A percentile compares a stretch with the other conserved stretches of the same genome.
Evolutionary conservation across 2,113 vertebrate genomes (phyloP).

Genomic region (Vimba vimba): DNA sequence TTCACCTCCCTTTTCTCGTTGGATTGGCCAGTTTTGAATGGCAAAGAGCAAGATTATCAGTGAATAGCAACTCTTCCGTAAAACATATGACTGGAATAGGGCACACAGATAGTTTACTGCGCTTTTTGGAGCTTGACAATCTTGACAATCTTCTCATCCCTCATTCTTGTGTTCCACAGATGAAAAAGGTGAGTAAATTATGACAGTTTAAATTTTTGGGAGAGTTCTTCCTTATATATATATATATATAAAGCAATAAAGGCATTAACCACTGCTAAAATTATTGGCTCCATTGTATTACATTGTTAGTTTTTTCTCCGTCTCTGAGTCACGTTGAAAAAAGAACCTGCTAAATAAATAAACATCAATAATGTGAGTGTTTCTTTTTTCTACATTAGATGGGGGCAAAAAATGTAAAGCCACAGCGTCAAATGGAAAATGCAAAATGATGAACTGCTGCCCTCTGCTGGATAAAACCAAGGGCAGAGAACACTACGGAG

Average conservation of each 20-base stretch:
- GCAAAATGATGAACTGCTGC: slow-evolving; percentile 25
- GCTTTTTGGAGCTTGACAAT: background rate
- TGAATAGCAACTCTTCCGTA: background rate
- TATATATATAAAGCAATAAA: too few species aligned
- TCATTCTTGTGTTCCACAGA: background rate
- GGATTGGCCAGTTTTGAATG: background rate
- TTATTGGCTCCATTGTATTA: background rate
- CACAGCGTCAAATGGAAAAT: background rate
- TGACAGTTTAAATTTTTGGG: background rate
- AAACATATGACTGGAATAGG: background rate
- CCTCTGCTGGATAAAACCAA: slow-evolving; percentile 50
- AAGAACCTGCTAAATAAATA: background rate
- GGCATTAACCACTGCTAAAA: background rate
- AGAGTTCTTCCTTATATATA: too few species aligned
- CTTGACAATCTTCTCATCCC: background rate
- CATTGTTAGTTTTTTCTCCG: accelerated
- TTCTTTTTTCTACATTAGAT: background rate
- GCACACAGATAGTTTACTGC: background rate
- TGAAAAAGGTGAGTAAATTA: background rate
- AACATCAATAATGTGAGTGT: background rate
- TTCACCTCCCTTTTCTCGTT: background rate
- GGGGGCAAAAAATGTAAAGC: background rate
- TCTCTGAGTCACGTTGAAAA: background rate
- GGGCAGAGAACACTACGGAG: background rate
- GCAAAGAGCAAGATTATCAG: background rate